These are phyloP conservation scores for Drosophila eohydei DNA, from an alignment of 2,888 invertebrate species.

Conservation along the genomic window DNA sequence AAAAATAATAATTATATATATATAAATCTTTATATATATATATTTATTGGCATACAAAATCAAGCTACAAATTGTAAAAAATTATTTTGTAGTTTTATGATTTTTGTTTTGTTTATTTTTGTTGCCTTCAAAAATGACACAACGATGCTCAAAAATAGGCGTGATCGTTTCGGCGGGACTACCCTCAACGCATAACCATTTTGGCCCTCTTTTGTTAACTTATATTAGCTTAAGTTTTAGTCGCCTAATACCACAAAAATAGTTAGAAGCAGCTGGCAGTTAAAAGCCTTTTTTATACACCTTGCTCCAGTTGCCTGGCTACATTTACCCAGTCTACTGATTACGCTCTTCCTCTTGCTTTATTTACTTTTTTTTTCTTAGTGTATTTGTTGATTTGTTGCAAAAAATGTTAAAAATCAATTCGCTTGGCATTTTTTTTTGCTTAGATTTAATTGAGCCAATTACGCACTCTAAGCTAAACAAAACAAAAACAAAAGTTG, in stretches of 20 bases:
- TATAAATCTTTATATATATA: conserved; percentile 18
- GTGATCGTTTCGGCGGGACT: conserved; percentile 74
- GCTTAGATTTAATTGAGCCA: conserved; percentile 55
- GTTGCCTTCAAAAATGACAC: conserved; percentile 57
- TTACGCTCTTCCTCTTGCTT: conserved; percentile 5
- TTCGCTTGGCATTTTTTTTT: conserved; percentile 60
- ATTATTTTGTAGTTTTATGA: conserved; percentile 29
- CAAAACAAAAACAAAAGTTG: conserved; percentile 53
- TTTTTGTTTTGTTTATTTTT: conserved; percentile 20
- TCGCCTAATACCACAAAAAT: conserved; percentile 59
- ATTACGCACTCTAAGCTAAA: conserved; percentile 80
- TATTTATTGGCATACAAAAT: conserved; percentile 51
- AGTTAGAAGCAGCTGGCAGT: conserved; percentile 44
- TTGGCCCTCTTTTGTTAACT: conserved; percentile 8
- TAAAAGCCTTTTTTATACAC: conserved; percentile 46
- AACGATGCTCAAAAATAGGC: conserved; percentile 86
- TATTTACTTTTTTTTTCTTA: conserved; percentile 1
- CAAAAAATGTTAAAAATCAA: conserved; percentile 83
- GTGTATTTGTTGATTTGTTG: conserved; percentile 65
- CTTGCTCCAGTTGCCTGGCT: conserved; percentile 42
- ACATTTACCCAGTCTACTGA: conserved; percentile 13
- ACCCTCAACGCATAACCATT: conserved; percentile 4
- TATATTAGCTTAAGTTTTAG: conserved; percentile 59
- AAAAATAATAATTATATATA: conserved; percentile 20
- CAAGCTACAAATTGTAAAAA: conserved; percentile 41